A percentile compares a stretch with the other conserved stretches of the same genome.
Evolutionary conservation across 2,113 vertebrate genomes (phyloP).

Genomic region (Plecturocebus donacophilus): DNA sequence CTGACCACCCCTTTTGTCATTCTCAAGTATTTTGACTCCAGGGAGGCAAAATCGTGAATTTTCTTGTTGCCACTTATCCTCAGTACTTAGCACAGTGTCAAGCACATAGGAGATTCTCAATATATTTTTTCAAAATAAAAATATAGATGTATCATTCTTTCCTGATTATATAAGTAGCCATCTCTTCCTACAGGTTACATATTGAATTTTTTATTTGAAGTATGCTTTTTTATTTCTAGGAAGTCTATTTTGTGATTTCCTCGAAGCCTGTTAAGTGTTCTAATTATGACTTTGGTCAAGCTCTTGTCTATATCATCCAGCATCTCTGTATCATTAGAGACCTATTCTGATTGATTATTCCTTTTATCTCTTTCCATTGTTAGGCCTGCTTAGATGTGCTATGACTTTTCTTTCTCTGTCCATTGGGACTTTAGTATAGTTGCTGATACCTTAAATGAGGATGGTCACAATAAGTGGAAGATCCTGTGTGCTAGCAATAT

Average conservation of each 20-base stretch:
- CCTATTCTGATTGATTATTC: not conserved
- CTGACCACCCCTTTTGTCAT: not conserved
- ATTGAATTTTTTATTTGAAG: not conserved
- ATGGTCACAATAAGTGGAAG: not conserved
- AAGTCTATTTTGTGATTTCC: not conserved
- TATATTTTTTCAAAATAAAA: not conserved
- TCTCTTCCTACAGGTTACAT: not conserved
- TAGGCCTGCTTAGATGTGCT: not conserved
- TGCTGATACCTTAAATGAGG: not conserved
- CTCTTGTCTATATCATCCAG: not conserved
- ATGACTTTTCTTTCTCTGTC: not conserved
- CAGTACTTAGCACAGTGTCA: not conserved
- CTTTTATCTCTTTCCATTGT: not conserved
- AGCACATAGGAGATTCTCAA: not conserved
- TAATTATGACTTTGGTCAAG: not conserved
- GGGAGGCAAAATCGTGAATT: not conserved
- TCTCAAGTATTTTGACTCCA: not conserved
- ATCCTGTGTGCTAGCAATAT: not conserved
- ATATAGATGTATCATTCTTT: not conserved
- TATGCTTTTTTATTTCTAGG: not conserved
- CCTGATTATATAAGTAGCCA: not conserved
- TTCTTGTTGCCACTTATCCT: not conserved
- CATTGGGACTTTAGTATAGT: not conserved
- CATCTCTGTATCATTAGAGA: not conserved
- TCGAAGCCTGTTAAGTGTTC: not conserved